Evolutionary conservation across 2,888 invertebrate species (phyloP).

Genomic region (Campaea margaritaria): DNA sequence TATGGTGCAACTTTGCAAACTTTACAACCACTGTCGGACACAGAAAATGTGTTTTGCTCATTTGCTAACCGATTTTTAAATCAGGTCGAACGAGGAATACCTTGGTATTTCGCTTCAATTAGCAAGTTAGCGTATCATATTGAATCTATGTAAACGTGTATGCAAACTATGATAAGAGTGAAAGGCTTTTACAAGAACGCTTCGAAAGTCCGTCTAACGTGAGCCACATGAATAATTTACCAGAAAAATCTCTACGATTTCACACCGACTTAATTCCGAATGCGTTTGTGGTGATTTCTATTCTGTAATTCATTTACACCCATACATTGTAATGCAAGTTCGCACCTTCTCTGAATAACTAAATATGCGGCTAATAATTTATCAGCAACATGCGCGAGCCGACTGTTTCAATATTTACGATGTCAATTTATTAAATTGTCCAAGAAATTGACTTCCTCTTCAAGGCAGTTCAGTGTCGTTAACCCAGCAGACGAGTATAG

Average conservation of each 20-base stretch:
- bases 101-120: constrained; percentile 6
- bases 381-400: background rate
- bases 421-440: constrained; percentile 23
- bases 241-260: constrained; percentile 85
- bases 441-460: constrained; percentile 30
- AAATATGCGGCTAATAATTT: constrained; percentile 40
- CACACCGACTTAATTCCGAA: constrained; percentile 81
- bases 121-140: constrained; percentile 13
- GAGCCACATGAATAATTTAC: constrained; percentile 84
- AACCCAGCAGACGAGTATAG: constrained; percentile 51
- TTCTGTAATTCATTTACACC: constrained; percentile 78
- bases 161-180: constrained; percentile 76
- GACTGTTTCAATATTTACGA: constrained; percentile 14
- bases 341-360: constrained; percentile 54
- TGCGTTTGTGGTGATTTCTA: constrained; percentile 77
- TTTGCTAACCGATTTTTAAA: constrained; percentile 13
- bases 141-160: constrained; percentile 47
- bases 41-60: constrained; percentile 26
- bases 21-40: constrained; percentile 28
- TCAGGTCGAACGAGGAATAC: constrained; percentile 8
- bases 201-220: constrained; percentile 80
- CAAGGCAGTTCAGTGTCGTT: constrained; percentile 58
- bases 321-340: constrained; percentile 66
- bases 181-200: constrained; percentile 81
- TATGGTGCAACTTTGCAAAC: constrained; percentile 35